These are phyloP conservation scores for Pelochelys cantorii DNA, from an alignment of 2,797 vertebrate species.

Conservation along the genomic window DNA sequence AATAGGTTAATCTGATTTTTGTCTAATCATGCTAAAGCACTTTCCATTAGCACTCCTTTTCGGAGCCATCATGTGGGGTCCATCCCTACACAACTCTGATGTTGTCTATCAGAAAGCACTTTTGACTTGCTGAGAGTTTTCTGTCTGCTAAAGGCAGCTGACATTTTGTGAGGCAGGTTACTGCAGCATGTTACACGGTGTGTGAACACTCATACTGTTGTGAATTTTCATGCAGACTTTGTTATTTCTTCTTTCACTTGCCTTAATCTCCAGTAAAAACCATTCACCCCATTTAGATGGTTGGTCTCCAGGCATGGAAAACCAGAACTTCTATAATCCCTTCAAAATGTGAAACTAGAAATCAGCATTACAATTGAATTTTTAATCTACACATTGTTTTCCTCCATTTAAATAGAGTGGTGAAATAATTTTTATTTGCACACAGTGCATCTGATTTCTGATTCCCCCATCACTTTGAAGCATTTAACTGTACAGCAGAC, in stretches of 20 bases:
- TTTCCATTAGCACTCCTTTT: neutral
- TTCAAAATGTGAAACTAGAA: neutral
- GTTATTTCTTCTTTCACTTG: neutral
- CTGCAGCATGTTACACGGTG: neutral
- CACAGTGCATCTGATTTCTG: conserved; percentile 10
- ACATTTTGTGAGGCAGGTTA: fast-evolving
- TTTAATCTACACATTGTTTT: neutral
- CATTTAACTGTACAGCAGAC: conserved; percentile 10
- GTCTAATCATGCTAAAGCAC: neutral
- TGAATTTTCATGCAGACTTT: neutral
- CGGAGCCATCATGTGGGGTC: neutral
- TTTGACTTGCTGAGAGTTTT: neutral
- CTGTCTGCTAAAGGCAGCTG: neutral
- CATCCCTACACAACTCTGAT: fast-evolving
- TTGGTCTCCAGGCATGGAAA: neutral
- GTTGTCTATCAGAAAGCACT: fast-evolving
- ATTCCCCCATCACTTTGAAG: conserved; percentile 49
- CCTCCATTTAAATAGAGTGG: conserved; percentile 16
- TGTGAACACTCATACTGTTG: neutral
- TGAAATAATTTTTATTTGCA: conserved; percentile 38
- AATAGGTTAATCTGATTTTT: fast-evolving
- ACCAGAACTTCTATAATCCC: neutral
- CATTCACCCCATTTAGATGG: neutral
- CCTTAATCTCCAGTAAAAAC: neutral
- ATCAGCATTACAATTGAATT: neutral